These are phyloP conservation scores for Pristis pectinata DNA, from an alignment of 2,797 vertebrate genomes.

Conservation along the genomic window DNA sequence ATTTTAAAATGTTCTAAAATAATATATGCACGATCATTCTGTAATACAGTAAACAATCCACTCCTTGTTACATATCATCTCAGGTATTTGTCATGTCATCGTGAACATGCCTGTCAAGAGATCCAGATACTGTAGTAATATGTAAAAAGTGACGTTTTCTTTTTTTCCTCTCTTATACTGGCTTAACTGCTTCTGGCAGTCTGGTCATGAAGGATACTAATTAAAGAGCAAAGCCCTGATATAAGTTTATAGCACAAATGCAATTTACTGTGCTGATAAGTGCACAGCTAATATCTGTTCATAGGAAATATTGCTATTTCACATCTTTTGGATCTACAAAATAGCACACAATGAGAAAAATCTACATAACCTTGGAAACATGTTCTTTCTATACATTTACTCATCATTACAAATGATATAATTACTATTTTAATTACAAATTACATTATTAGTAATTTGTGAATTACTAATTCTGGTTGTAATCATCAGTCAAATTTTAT, in stretches of 20 bases:
- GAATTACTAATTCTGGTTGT: too few relatives aligned
- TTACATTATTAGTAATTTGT: too few relatives aligned
- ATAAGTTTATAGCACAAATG: neutral
- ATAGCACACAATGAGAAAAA: neutral
- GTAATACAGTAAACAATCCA: neutral
- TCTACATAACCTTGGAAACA: neutral
- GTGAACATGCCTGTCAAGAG: neutral
- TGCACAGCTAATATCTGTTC: neutral
- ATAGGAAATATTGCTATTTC: neutral
- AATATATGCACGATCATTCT: neutral
- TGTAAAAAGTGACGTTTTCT: neutral
- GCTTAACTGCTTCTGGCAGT: neutral
- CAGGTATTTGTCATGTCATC: neutral
- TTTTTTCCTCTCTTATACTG: neutral
- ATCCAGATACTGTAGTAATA: neutral
- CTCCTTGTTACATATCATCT: neutral
- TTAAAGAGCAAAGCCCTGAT: neutral
- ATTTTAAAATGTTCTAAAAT: slow-evolving; percentile 10
- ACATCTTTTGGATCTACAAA: neutral
- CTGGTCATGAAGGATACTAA: neutral
- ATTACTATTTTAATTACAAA: too few relatives aligned
- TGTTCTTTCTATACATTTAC: neutral
- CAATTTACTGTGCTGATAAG: neutral
- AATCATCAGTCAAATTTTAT: too few relatives aligned
- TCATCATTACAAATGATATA: neutral